Base-by-base conservation (phyloP, 1,140 invertebrate species). In the Plutomurus gul region DNA sequence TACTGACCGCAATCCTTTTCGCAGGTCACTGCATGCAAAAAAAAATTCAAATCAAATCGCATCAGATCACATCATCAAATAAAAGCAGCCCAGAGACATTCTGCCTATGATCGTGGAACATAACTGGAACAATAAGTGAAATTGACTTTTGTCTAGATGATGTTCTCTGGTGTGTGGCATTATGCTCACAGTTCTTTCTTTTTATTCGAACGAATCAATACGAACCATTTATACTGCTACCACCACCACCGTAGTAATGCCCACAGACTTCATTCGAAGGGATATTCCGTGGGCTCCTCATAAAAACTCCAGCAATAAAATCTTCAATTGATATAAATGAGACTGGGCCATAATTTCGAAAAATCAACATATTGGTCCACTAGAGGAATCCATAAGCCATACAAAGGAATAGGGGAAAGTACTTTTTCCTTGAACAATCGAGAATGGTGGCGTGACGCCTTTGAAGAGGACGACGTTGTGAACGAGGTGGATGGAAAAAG, bases 1-100 rank as follows among this genome's bases (percentile, higher is more conserved):
- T 98, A 93, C 43, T 89, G 89, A 56, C 96, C 95, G 85, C 96
- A 98, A 85, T 97, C 94, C 86, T 96, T 88, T 81, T 93, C 93
- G 87, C 96, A 98, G 33, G 93, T 89, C 81, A 95, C 95, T 96
- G 88, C 60, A 85, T 83, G 65, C 49, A n/a, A 81, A 72, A 74
- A 65, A 80, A 77, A 56, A 40, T 18, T 76, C 39, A 74, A 22
- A 47, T 20, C 18, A 47, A 72, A 70, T 22, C n/a, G n/a, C n/a
- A n/a, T n/a, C n/a, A n/a, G n/a, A n/a, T n/a, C n/a, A n/a, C n/a
- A n/a, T n/a, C n/a, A n/a, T n/a, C n/a, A n/a, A n/a, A n/a, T n/a
- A n/a, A n/a, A n/a, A n/a, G n/a, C n/a, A n/a, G n/a, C n/a, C n/a
- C n/a, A n/a, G n/a, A n/a, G n/a, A n/a, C n/a, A n/a, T n/a, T n/a